Evolutionary conservation across 2,888 invertebrate genomes (phyloP), one percentile per base, ranked within the genome.

Genomic region (Drosophila vallismaia): DNA sequence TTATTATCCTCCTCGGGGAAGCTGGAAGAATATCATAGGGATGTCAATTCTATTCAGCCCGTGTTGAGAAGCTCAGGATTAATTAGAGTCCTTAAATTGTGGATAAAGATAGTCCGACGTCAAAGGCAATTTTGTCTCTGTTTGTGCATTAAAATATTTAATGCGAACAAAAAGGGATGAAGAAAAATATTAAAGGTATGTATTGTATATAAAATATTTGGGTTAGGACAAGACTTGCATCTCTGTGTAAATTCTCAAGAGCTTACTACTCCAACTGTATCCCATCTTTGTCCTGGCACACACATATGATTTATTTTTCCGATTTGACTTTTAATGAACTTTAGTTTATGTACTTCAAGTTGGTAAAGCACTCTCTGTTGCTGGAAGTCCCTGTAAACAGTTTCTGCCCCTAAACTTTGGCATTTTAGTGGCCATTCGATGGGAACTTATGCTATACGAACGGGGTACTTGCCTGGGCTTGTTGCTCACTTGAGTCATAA

Each of bases 401-500:
- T 46, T 44, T 9, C 48, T 31, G 9, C 48, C 76, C 40, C 62
- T 50, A 58, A 62, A 82, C 79, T 85, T 72, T 62, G 78, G 46
- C 63, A 50, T 60, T 81, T 82, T 67, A 76, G 56, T 59, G 77
- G 53, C 54, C 51, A 46, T 71, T 57, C 45, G 50, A 56, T 48
- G 62, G 28, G 24, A 69, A 69, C 70, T 70, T 57, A 63, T 70
- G 56, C 49, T 73, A 54, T 51, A 59, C 58, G 51, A 42, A 54
- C 54, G 54, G 31, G 12, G 12, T 42, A 54, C 19, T 56, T 46
- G 29, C 59, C 40, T 29, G 59, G 73, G 88, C 85, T 82, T 82
- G 81, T 86, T 82, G 88, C 81, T 69, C 80, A 79, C 71, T 88
- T 74, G 71, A 60, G 55, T 45, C 57, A 58, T 60, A 82, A 67